These are phyloP conservation scores for Drosophila pseudoananassae DNA, from an alignment of 1,140 invertebrate species.

Conservation along the genomic window DNA sequence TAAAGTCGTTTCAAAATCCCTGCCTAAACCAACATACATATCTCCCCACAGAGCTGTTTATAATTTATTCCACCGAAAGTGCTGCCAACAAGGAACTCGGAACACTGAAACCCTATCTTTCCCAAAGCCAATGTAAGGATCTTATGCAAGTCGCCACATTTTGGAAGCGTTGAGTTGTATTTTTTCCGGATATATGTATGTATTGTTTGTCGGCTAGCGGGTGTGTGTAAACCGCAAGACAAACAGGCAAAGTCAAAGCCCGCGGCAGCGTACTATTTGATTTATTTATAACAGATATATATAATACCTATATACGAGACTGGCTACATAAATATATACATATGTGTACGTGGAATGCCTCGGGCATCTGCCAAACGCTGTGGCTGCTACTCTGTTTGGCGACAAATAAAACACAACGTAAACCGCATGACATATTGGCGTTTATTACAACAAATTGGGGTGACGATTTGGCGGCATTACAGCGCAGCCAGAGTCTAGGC, in stretches of 20 bases:
- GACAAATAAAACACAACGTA: slow-evolving; percentile 65
- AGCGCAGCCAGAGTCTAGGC: slow-evolving; percentile 47
- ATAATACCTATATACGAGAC: slow-evolving; percentile 4
- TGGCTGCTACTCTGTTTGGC: slow-evolving; percentile 27
- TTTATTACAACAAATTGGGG: slow-evolving; percentile 82
- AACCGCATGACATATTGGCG: slow-evolving; percentile 78
- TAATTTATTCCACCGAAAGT: slow-evolving; percentile 9
- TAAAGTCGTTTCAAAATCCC: not conserved
- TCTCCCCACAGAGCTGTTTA: slow-evolving; percentile 2
- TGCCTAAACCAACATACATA: slow-evolving; percentile 3
- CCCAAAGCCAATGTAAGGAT: slow-evolving; percentile 20
- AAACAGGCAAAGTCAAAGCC: slow-evolving; percentile 52
- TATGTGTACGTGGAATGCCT: slow-evolving; percentile 5
- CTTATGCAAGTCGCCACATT: slow-evolving; percentile 5
- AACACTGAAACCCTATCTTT: slow-evolving; percentile 3
- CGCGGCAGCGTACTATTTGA: slow-evolving; percentile 62
- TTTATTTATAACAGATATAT: slow-evolving; percentile 71
- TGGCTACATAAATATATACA: not conserved
- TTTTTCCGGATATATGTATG: not conserved
- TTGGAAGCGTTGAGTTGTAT: slow-evolving; percentile 21
- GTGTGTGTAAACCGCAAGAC: slow-evolving; percentile 56
- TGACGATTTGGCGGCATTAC: slow-evolving; percentile 66
- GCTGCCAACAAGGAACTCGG: not conserved
- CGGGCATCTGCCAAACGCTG: slow-evolving; percentile 19
- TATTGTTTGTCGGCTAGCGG: slow-evolving; percentile 19